Evolutionary conservation across 2,888 invertebrate genomes (phyloP).

Genomic region (Oligia latruncula): DNA sequence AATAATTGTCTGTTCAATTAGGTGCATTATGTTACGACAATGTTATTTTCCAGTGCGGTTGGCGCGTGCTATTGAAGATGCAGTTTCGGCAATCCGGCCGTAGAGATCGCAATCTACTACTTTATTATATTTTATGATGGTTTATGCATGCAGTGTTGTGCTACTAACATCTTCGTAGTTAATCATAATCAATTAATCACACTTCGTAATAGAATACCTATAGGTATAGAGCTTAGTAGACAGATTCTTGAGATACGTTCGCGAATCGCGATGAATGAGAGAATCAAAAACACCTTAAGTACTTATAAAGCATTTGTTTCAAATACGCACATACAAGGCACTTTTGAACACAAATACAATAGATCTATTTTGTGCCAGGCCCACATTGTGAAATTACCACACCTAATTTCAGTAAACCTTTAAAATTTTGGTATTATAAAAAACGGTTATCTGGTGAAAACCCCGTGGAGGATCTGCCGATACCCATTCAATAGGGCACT

Average conservation of each 20-base stretch:
- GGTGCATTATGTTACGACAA: slow-evolving; percentile 63
- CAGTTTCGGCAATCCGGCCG: slow-evolving; percentile 20
- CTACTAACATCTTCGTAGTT: not conserved
- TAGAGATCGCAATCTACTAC: slow-evolving; percentile 23
- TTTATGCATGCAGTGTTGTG: slow-evolving; percentile 5
- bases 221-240: not conserved
- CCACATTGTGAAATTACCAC: not conserved
- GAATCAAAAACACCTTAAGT: not conserved
- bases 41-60: slow-evolving; percentile 47
- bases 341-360: not conserved
- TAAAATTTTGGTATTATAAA: slow-evolving; percentile 2
- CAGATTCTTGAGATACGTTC: slow-evolving; percentile 10
- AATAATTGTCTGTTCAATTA: slow-evolving; percentile 66
- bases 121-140: slow-evolving; percentile 17
- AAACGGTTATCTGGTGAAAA: slow-evolving; percentile 23
- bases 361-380: not conserved
- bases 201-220: not conserved
- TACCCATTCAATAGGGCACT: slow-evolving; percentile 54
- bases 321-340: not conserved
- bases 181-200: not conserved
- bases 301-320: not conserved
- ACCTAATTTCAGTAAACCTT: not conserved
- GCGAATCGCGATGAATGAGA: slow-evolving; percentile 12
- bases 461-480: not conserved
- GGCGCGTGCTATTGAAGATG: slow-evolving; percentile 53